A percentile compares a stretch with the other conserved stretches of the same genome.
phyloP scores from a whole-genome alignment of 2,888 invertebrate species.

The Caenorhabditis imperialis region DNA sequence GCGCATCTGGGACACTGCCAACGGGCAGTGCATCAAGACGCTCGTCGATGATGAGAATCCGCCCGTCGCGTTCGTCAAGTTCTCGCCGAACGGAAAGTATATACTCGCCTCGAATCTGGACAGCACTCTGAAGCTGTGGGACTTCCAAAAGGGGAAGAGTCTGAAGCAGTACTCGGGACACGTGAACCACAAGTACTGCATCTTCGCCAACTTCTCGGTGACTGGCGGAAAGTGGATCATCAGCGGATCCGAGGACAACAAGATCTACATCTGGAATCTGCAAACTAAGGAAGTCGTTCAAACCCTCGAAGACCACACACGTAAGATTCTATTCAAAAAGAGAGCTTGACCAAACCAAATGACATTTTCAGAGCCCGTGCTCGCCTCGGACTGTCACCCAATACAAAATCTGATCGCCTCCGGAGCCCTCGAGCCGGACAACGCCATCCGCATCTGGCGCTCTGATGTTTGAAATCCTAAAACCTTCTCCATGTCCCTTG shows the following conservation, averaged over 20 bases:
- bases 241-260: slow-evolving; percentile 98
- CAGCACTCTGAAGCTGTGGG: slow-evolving; percentile 95
- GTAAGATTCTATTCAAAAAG: slow-evolving; percentile 81
- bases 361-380: slow-evolving; percentile 87
- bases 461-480: slow-evolving; percentile 85
- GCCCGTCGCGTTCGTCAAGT: slow-evolving; percentile 99
- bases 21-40: slow-evolving; percentile 98
- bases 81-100: slow-evolving; percentile 99
- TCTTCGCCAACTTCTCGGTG: slow-evolving; percentile 99
- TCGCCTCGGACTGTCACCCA: slow-evolving; percentile 98
- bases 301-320: slow-evolving; percentile 95
- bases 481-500: too few relatives aligned
- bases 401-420: slow-evolving; percentile 99
- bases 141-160: slow-evolving; percentile 98
- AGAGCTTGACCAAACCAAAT: too few relatives aligned
- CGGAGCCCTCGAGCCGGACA: slow-evolving; percentile 97
- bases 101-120: slow-evolving; percentile 97
- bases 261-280: slow-evolving; percentile 99
- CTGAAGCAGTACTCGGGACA: slow-evolving; percentile 98
- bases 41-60: slow-evolving; percentile 99
- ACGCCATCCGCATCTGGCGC: slow-evolving; percentile 98
- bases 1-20: slow-evolving; percentile 99
- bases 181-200: slow-evolving; percentile 98
- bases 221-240: slow-evolving; percentile 99
- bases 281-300: slow-evolving; percentile 99